These are phyloP conservation scores for Pocillopora damicornis DNA, from an alignment of 64 coral and sea anemone species.

Conservation along the genomic window DNA sequence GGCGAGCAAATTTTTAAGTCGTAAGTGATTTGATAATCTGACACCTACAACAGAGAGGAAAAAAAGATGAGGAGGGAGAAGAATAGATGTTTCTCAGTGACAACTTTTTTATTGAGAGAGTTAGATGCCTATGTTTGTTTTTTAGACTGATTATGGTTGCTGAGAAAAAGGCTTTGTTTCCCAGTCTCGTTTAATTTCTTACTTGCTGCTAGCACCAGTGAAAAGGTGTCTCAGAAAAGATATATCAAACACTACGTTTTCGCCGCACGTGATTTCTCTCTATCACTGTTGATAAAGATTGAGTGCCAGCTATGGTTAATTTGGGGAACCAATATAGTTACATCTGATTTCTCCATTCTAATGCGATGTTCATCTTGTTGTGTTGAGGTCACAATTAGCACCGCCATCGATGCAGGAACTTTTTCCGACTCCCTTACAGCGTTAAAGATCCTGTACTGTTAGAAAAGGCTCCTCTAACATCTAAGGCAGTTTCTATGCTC, in stretches of 20 bases:
- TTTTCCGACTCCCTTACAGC: not conserved
- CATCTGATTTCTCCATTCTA: slow-evolving; percentile 14
- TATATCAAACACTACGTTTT: not conserved
- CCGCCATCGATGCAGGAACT: not conserved
- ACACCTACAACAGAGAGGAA: too few species aligned
- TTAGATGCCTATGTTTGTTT: too few species aligned
- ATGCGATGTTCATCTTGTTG: slow-evolving; percentile 3
- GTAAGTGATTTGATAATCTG: not conserved
- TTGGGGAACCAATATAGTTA: not conserved
- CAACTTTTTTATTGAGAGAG: too few species aligned
- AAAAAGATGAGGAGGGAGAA: too few species aligned
- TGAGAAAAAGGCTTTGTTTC: too few species aligned
- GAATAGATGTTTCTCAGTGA: too few species aligned
- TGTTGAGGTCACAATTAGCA: slow-evolving; percentile 35
- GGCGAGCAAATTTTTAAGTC: not conserved
- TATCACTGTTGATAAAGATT: not conserved
- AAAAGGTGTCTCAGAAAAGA: too few species aligned
- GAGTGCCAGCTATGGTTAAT: not conserved
- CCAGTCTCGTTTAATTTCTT: too few species aligned
- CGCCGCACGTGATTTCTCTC: not conserved
- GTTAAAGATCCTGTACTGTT: not conserved
- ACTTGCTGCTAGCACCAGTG: too few species aligned
- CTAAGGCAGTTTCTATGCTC: not conserved
- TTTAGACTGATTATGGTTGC: too few species aligned
- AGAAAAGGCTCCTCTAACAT: not conserved